Evolutionary conservation across 2,797 vertebrate species (phyloP).

Genomic region (Intellagama lesueurii): DNA sequence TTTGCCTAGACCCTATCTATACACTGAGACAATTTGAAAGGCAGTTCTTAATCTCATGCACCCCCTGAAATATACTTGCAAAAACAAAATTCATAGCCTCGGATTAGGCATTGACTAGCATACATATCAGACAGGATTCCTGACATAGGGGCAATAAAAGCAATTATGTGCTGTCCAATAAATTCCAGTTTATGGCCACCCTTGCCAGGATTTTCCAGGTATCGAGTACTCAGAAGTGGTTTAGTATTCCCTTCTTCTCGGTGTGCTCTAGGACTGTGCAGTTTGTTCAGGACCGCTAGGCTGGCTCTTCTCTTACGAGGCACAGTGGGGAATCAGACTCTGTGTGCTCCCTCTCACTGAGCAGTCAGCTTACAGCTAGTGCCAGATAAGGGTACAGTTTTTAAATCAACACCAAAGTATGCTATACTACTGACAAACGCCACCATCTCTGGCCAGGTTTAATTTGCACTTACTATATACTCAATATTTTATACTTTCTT

Average conservation of each 20-base stretch:
- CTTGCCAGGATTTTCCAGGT: too few species aligned
- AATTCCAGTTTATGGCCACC: too few species aligned
- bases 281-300: too few species aligned
- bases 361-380: not conserved
- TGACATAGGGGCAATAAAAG: not conserved
- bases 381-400: not conserved
- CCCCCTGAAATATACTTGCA: conserved; percentile 30
- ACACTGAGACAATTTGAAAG: not conserved
- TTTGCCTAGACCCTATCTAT: not conserved
- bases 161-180: too few species aligned
- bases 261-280: too few species aligned
- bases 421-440: not conserved
- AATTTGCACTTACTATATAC: not conserved
- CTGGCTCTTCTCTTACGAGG: too few species aligned
- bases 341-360: too few species aligned
- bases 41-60: not conserved
- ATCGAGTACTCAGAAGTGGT: too few species aligned
- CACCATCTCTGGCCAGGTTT: not conserved
- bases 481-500: conserved; percentile 1
- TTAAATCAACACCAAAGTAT: not conserved
- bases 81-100: conserved; percentile 2
- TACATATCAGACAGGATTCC: not conserved
- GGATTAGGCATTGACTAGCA: not conserved
- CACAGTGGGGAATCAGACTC: too few species aligned
- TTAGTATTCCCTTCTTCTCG: too few species aligned